These are phyloP conservation scores for Dioctria linearis DNA, from an alignment of 2,888 invertebrate species.

Conservation along the genomic window DNA sequence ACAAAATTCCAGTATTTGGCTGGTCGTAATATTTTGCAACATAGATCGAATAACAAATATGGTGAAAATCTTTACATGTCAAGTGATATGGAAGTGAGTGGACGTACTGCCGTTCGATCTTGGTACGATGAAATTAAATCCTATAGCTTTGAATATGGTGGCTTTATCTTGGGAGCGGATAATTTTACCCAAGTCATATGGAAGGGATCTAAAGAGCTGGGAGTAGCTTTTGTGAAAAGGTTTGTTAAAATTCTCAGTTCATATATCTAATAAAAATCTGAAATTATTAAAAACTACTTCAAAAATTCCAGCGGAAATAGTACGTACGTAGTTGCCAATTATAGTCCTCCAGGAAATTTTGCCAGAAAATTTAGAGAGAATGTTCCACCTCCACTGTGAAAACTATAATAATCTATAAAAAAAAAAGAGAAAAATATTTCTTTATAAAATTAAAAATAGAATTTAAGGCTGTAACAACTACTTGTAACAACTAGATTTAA, in stretches of 20 bases:
- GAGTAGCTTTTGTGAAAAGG: constrained; percentile 80
- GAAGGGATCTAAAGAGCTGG: constrained; percentile 82
- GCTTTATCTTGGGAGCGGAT: constrained; percentile 80
- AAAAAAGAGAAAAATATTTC: too few species aligned
- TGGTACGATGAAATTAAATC: constrained; percentile 85
- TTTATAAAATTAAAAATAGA: too few species aligned
- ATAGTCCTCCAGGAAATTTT: constrained; percentile 60
- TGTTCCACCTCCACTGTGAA: constrained; percentile 66
- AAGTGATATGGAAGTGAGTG: constrained; percentile 79
- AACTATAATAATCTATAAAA: too few species aligned
- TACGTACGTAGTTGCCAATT: constrained; percentile 59
- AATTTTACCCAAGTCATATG: constrained; percentile 91
- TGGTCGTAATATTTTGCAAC: constrained; percentile 78
- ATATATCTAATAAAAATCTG: background rate
- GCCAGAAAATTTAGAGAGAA: constrained; percentile 52
- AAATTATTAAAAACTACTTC: background rate
- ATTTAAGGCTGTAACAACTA: too few species aligned
- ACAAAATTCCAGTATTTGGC: constrained; percentile 71
- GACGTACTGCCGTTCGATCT: constrained; percentile 81
- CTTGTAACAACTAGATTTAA: too few species aligned
- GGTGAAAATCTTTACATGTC: constrained; percentile 89
- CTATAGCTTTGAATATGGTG: constrained; percentile 76
- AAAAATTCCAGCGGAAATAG: background rate
- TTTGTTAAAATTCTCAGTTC: constrained; percentile 57
- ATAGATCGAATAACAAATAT: constrained; percentile 83